These are phyloP conservation scores for Thripadectes ignobilis DNA, from an alignment of 2,797 vertebrate genomes.

Conservation along the genomic window DNA sequence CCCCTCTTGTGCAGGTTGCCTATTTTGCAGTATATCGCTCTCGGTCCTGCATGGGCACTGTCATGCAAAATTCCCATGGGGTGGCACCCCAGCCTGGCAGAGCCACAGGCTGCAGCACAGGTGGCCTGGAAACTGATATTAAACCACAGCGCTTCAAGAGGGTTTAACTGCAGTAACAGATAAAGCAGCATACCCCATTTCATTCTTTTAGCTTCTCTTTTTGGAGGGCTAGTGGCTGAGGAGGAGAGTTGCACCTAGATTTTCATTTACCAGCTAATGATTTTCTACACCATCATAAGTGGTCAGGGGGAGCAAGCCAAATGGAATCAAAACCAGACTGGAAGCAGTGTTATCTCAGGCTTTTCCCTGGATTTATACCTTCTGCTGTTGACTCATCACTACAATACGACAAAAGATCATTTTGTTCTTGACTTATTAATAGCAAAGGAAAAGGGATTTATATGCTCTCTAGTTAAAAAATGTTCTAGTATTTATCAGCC, in stretches of 20 bases:
- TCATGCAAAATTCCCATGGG: neutral
- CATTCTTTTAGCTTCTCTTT: neutral
- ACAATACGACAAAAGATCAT: neutral
- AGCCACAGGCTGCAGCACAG: neutral
- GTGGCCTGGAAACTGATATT: neutral
- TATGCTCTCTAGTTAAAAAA: neutral
- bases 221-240: neutral
- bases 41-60: neutral
- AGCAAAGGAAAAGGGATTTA: neutral
- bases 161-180: neutral
- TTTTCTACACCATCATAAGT: neutral
- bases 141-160: neutral
- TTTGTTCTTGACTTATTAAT: constrained; percentile 6
- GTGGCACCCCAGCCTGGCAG: neutral
- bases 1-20: neutral
- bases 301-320: neutral
- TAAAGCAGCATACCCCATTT: neutral
- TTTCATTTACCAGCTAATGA: neutral
- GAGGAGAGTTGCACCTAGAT: neutral
- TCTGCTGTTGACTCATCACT: neutral
- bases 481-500: neutral
- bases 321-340: neutral
- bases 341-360: neutral
- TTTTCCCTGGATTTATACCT: neutral
- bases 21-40: neutral